These are phyloP conservation scores for Petromus typicus DNA, from an alignment of 2,113 vertebrate species.

Conservation along the genomic window DNA sequence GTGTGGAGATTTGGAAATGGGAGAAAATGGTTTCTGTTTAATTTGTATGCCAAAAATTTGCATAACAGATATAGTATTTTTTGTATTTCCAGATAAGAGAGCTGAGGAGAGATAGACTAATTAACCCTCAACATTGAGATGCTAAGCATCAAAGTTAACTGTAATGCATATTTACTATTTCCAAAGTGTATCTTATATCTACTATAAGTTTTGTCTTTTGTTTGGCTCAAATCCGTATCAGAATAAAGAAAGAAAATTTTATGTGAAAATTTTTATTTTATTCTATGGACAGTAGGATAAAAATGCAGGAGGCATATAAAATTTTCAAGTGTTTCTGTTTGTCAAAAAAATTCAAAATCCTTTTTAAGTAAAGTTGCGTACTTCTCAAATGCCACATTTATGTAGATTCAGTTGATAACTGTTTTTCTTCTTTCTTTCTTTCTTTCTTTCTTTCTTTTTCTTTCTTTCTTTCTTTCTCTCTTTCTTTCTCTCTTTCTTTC, in stretches of 20 bases:
- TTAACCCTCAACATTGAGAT: not conserved
- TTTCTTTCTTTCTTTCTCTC: too few relatives aligned
- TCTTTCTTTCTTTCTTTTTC: too few relatives aligned
- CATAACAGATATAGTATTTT: not conserved
- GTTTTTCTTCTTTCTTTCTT: too few relatives aligned
- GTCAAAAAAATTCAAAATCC: constrained; percentile 15
- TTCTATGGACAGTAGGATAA: not conserved
- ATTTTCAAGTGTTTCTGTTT: not conserved
- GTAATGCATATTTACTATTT: not conserved
- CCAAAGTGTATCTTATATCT: not conserved
- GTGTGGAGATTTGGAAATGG: not conserved
- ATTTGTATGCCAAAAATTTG: not conserved
- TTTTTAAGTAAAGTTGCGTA: not conserved
- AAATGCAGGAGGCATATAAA: not conserved
- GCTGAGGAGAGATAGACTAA: not conserved
- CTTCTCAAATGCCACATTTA: not conserved
- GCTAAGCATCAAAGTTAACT: not conserved
- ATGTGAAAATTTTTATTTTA: not conserved
- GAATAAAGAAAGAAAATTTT: not conserved
- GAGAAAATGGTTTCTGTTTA: constrained; percentile 7
- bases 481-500: too few relatives aligned
- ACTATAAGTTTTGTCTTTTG: not conserved
- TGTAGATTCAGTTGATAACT: not conserved
- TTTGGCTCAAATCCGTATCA: not conserved
- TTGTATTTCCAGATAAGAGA: not conserved